Percentiles rank a stretch among this genome's conserved stretches.
Evolutionary conservation across 2,888 invertebrate species (phyloP).

Genomic region (Dioctria rufipes): DNA sequence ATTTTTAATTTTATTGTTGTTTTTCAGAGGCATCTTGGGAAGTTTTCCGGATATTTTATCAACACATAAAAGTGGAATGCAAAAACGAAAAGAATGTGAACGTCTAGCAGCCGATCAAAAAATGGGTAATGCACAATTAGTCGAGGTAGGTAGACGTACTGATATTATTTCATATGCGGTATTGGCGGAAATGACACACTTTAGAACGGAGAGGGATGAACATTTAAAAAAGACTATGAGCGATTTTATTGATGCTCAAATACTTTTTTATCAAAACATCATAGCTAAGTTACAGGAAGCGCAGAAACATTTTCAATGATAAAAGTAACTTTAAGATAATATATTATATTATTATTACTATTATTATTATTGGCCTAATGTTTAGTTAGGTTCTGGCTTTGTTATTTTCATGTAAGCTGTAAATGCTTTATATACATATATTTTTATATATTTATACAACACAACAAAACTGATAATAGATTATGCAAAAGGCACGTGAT

Average conservation of each 20-base stretch:
- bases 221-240: constrained; percentile 91
- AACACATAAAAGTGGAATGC: constrained; percentile 90
- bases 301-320: constrained; percentile 70
- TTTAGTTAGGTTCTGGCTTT: too few species aligned
- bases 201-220: constrained; percentile 87
- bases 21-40: constrained; percentile 83
- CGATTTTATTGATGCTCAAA: constrained; percentile 89
- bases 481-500: too few species aligned
- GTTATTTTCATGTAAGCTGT: too few species aligned
- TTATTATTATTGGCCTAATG: too few species aligned
- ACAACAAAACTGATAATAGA: too few species aligned
- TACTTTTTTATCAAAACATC: constrained; percentile 90
- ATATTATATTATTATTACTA: neutral
- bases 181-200: constrained; percentile 95
- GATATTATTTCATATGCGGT: constrained; percentile 94
- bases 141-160: constrained; percentile 85
- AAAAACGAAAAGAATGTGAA: constrained; percentile 92
- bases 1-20: neutral
- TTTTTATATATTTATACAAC: too few species aligned
- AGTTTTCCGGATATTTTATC: constrained; percentile 92
- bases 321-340: neutral
- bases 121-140: constrained; percentile 85
- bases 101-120: constrained; percentile 84
- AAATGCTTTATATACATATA: too few species aligned
- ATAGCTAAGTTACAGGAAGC: constrained; percentile 81